phyloP scores from a whole-genome alignment of 2,888 invertebrate genomes.

The Agonum fuliginosum region DNA sequence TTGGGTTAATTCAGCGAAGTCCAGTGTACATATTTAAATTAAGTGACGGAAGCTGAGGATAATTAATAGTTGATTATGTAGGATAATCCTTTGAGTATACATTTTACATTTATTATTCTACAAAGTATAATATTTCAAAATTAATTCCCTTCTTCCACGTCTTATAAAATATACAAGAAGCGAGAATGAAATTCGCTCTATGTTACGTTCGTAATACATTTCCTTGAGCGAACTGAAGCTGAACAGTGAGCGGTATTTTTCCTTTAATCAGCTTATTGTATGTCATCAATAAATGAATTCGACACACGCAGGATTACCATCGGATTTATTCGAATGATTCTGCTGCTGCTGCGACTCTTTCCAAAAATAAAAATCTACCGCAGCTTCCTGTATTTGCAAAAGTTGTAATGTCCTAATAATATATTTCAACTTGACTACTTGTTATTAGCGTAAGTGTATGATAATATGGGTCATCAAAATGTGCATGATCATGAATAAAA shows the following conservation, averaged over 20 bases:
- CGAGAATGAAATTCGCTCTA: constrained; percentile 6
- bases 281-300: constrained; percentile 18
- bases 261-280: constrained; percentile 41
- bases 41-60: not conserved
- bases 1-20: not conserved
- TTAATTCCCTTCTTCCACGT: constrained; percentile 13
- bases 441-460: too few species aligned
- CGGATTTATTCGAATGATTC: too few species aligned
- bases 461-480: too few species aligned
- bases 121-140: constrained; percentile 17
- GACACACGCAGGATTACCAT: not conserved
- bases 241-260: not conserved
- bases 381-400: too few species aligned
- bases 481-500: too few species aligned
- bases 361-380: too few species aligned
- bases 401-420: too few species aligned
- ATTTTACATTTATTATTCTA: constrained; percentile 43
- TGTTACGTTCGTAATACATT: constrained; percentile 19
- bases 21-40: not conserved
- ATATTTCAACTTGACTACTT: too few species aligned
- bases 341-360: too few species aligned
- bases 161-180: constrained; percentile 11
- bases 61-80: constrained; percentile 29
- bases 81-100: constrained; percentile 4
- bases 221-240: too few species aligned